Evolutionary conservation across 2,113 vertebrate species (phyloP).

Genomic region (Alaudala cheleensis): DNA sequence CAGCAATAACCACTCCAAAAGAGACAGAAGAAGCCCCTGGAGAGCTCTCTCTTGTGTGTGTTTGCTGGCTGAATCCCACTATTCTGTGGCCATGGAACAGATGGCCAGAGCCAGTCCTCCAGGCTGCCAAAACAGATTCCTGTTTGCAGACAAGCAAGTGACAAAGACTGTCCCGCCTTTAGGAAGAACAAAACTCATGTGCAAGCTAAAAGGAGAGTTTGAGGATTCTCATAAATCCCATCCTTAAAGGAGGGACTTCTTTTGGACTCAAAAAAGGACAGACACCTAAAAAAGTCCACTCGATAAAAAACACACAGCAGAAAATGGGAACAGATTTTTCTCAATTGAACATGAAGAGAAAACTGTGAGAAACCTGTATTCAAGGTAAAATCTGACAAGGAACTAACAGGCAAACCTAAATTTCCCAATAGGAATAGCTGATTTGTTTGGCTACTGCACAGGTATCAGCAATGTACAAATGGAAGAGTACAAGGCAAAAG

Average conservation of each 20-base stretch:
- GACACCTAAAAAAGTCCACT: not conserved
- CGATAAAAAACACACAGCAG: not conserved
- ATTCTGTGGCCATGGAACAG: not conserved
- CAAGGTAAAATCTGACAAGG: not conserved
- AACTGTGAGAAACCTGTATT: not conserved
- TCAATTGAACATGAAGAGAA: not conserved
- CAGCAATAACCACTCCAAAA: no score
- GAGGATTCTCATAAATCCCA: not conserved
- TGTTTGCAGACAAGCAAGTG: not conserved
- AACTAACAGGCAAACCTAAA: not conserved
- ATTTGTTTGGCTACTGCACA: not conserved
- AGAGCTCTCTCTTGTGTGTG: not conserved
- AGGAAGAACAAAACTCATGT: not conserved
- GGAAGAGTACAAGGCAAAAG: not conserved
- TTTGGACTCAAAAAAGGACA: not conserved
- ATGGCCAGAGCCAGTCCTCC: not conserved
- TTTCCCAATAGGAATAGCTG: not conserved
- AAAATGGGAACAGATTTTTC: not conserved
- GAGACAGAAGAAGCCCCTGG: not conserved
- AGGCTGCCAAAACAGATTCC: not conserved
- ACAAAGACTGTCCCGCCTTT: not conserved
- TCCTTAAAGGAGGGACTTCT: not conserved
- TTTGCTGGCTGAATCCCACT: not conserved
- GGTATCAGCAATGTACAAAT: not conserved
- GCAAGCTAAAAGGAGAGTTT: not conserved